Base-by-base conservation (phyloP, 2,888 invertebrate genomes). In the Drosophila macrospina region DNA sequence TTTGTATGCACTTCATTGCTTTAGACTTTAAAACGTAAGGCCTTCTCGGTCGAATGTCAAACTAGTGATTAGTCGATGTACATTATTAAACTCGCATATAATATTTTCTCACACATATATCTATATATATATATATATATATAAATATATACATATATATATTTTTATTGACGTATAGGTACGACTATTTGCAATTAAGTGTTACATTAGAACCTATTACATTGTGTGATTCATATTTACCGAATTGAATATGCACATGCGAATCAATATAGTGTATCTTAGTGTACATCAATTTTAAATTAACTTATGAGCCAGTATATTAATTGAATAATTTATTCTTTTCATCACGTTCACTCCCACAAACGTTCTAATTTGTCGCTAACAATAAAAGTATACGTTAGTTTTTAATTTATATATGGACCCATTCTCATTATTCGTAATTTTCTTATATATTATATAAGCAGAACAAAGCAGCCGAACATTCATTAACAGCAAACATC, bases 21-120 rank as follows among this genome's bases (percentile, higher is more conserved):
- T 83, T 85, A 87, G 83, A 83, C 83, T 87, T 83, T 79, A 82
- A 71, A 82, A 69, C 74, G 61, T 61, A 79, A 87, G 76, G 72
- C 64, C 73, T 69, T 83, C 73, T 84, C 82, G 82, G 79, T 87
- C 69, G 85, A 83, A 83, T 85, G 87, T 86, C 85, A 81, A 78
- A 59, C 75, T 55, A 75, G 85, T 82, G 81, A 86, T 82, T 82
- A 84, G 81, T 84, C 72, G 65, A 86, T 78, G 68, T 78, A 70
- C 81, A 78, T 81, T 84, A 84, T 79, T 84, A 75, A 64, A 60
- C 78, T 16, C 20, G 16, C 16, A 16, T 39, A 16, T 39, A 39
- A 72, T 75, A 73, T 69, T 69, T 75, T 84, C 47, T 60, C 59
- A 32, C 54, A 66, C 44, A 62, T 57, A 48, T 44, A 48, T 13